Conservation (phyloP, 2,888 invertebrate species). For the Pyrrhosoma nymphula region DNA sequence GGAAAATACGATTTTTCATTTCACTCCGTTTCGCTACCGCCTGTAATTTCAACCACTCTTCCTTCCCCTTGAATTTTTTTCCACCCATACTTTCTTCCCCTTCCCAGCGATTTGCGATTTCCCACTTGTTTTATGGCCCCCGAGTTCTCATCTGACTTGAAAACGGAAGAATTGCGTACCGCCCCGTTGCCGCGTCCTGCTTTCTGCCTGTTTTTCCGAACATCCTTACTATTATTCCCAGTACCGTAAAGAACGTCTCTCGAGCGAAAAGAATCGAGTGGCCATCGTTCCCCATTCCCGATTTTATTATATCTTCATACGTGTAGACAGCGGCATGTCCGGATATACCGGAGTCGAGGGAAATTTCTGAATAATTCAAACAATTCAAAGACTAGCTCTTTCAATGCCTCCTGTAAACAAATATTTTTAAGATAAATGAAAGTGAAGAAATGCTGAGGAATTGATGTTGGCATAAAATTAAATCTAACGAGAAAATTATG, state of each 20-base stretch:
- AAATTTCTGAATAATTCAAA: too few species aligned
- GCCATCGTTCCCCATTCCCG: background rate
- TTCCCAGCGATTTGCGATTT: background rate
- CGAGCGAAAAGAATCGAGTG: background rate
- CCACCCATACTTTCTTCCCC: background rate
- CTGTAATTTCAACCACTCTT: background rate
- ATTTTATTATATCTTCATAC: background rate
- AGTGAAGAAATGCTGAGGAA: too few species aligned
- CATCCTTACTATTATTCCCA: background rate
- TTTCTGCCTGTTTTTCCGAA: background rate
- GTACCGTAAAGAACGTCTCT: background rate
- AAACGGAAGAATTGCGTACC: background rate
- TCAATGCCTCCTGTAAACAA: too few species aligned
- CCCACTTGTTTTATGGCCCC: background rate
- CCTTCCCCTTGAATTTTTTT: background rate
- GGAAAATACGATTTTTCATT: constrained; percentile 29
- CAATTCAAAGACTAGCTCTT: too few species aligned
- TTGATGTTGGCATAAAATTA: too few species aligned
- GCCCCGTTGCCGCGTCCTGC: background rate
- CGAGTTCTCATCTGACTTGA: background rate
- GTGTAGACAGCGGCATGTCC: background rate
- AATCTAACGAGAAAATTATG: too few species aligned
- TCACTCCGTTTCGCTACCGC: constrained; percentile 14
- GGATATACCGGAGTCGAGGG: too few species aligned
- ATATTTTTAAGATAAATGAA: too few species aligned